Percentiles rank a stretch among this genome's conserved stretches.
phyloP scores from a whole-genome alignment of 2,797 vertebrate genomes.

The Leptatherina wallacei region DNA sequence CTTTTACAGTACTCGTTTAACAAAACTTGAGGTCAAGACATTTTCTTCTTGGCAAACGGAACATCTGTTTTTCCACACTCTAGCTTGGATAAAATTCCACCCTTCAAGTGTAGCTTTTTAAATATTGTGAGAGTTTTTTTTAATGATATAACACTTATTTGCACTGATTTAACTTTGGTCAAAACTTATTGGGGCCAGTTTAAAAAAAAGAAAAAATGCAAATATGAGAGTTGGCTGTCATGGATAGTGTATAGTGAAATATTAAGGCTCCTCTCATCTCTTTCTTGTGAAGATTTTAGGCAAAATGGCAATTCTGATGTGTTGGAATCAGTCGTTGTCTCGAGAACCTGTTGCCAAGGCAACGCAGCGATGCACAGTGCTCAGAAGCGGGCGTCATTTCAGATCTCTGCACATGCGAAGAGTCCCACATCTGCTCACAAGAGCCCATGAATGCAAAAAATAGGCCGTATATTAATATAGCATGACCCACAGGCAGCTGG shows the following conservation, averaged over 20 bases:
- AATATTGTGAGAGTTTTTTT: not conserved
- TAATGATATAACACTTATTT: too few species aligned
- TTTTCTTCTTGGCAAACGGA: slow-evolving; percentile 1
- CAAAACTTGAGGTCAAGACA: not conserved
- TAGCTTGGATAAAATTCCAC: slow-evolving; percentile 7
- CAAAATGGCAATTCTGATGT: slow-evolving; percentile 35
- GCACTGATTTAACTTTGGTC: not conserved
- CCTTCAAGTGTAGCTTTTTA: not conserved
- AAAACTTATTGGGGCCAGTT: not conserved
- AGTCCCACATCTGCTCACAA: slow-evolving; percentile 23
- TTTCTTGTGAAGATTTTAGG: slow-evolving; percentile 19
- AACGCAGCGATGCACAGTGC: slow-evolving; percentile 49
- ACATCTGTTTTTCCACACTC: not conserved
- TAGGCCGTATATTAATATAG: slow-evolving; percentile 27
- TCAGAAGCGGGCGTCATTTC: slow-evolving; percentile 42
- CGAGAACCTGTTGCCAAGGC: slow-evolving; percentile 73
- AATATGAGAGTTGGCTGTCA: not conserved
- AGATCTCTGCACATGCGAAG: slow-evolving; percentile 33
- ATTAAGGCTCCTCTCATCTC: slow-evolving; percentile 22
- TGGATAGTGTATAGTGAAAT: too few species aligned
- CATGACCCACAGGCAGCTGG: slow-evolving; percentile 27
- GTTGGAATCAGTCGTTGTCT: slow-evolving; percentile 37
- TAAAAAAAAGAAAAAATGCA: not conserved
- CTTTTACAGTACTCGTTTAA: not conserved
- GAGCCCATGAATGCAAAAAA: slow-evolving; percentile 43